Conservation (phyloP, 1,140 invertebrate genomes). For the Aphis craccivora region DNA sequence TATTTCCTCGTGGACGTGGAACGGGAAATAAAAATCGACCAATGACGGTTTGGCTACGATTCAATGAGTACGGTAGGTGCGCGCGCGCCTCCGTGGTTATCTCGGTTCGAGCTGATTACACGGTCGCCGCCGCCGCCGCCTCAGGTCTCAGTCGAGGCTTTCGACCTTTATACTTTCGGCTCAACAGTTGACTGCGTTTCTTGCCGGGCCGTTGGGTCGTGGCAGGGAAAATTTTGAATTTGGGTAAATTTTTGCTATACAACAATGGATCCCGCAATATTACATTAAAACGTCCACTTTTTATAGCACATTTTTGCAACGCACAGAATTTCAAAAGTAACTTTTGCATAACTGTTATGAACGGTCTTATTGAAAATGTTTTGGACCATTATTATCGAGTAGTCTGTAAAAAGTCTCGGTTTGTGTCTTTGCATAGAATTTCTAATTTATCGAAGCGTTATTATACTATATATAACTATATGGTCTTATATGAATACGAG, state of each 20-base stretch:
- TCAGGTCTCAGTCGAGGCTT: neutral
- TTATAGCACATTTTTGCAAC: too few relatives aligned
- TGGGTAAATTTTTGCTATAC: neutral
- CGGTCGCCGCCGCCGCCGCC: neutral
- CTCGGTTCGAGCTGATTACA: neutral
- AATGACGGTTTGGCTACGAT: neutral
- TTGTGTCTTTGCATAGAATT: neutral
- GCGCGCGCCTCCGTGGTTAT: neutral
- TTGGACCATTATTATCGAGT: too few relatives aligned
- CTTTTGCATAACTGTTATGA: too few relatives aligned
- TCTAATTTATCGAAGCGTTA: neutral
- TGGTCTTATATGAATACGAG: neutral
- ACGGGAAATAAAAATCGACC: neutral
- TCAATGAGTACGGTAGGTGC: neutral
- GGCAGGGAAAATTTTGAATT: neutral
- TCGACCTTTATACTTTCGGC: neutral
- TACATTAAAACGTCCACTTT: too few relatives aligned
- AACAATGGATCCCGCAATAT: too few relatives aligned
- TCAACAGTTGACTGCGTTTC: neutral
- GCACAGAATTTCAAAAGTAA: too few relatives aligned
- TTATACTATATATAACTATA: neutral
- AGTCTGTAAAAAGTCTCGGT: neutral
- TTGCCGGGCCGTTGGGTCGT: neutral
- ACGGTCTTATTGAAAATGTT: too few relatives aligned
- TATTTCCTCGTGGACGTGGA: neutral